Conservation (phyloP, 1,140 invertebrate genomes). For the Euura saliciscinereae region DNA sequence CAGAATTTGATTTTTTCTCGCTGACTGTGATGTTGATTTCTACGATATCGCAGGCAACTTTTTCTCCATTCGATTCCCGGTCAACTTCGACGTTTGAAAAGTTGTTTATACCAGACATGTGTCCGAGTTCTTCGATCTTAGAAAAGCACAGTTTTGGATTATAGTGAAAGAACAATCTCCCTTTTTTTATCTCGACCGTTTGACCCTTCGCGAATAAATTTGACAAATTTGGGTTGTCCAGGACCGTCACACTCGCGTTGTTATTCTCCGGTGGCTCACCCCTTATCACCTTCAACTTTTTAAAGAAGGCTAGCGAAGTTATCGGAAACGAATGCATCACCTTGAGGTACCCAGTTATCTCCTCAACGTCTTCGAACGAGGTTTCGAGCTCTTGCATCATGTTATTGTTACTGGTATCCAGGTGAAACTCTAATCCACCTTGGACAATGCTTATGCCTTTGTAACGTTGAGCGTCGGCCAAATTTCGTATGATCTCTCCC, state of each 20-base stretch:
- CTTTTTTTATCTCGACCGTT: conserved; percentile 64
- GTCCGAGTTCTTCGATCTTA: conserved; percentile 68
- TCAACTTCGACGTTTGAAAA: conserved; percentile 64
- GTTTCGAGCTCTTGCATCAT: conserved; percentile 64
- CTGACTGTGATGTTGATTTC: conserved; percentile 57
- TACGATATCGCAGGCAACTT: conserved; percentile 67
- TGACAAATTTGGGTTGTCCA: conserved; percentile 55
- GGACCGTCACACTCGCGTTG: conserved; percentile 61
- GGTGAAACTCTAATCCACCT: conserved; percentile 67
- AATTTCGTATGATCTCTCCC: conserved; percentile 44
- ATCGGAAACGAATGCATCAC: conserved; percentile 67
- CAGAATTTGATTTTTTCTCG: conserved; percentile 46
- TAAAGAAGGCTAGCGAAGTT: conserved; percentile 67
- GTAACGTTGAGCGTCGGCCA: conserved; percentile 44
- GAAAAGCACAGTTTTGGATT: conserved; percentile 77
- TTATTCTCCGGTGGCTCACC: conserved; percentile 59
- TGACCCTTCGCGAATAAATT: conserved; percentile 36
- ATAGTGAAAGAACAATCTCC: conserved; percentile 73
- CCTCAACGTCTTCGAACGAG: conserved; percentile 65
- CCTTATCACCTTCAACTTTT: conserved; percentile 62
- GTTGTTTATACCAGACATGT: conserved; percentile 46
- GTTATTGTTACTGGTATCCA: conserved; percentile 61
- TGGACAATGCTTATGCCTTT: conserved; percentile 66
- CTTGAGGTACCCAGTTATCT: conserved; percentile 66
- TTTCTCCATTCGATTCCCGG: conserved; percentile 71